phyloP scores from a whole-genome alignment of 2,888 invertebrate genomes.

The Agonopterix alstromeriana region DNA sequence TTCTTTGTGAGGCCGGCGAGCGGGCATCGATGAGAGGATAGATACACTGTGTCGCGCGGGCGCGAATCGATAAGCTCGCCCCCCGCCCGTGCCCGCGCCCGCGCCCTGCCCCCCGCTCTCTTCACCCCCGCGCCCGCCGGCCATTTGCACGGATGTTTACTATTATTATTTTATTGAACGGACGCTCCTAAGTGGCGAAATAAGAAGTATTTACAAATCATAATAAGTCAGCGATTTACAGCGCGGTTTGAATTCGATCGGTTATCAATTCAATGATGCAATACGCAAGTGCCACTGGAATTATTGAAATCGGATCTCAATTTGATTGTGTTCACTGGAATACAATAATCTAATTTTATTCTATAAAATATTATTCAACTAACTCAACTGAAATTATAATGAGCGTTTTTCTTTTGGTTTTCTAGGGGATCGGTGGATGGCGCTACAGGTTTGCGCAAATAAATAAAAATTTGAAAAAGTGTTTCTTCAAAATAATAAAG shows the following conservation, averaged over 20 bases:
- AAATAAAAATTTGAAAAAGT: too few relatives aligned
- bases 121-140: constrained; percentile 48
- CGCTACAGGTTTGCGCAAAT: too few relatives aligned
- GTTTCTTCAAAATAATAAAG: too few relatives aligned
- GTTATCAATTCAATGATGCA: too few relatives aligned
- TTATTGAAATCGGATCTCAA: too few relatives aligned
- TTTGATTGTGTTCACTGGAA: too few relatives aligned
- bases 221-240: background rate
- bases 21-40: constrained; percentile 75
- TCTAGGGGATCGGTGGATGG: too few relatives aligned
- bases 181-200: constrained; percentile 64
- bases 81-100: constrained; percentile 27
- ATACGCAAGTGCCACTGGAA: too few relatives aligned
- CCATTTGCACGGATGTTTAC: constrained; percentile 76
- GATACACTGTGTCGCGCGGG: constrained; percentile 75
- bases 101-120: constrained; percentile 38
- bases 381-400: too few relatives aligned
- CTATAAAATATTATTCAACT: too few relatives aligned
- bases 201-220: constrained; percentile 48
- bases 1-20: constrained; percentile 73
- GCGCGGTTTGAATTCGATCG: background rate
- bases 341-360: too few relatives aligned
- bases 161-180: constrained; percentile 77
- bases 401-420: too few relatives aligned
- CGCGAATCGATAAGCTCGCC: constrained; percentile 66